Evolutionary conservation across 2,113 vertebrate genomes (phyloP).

Genomic region (Pollimyrus isidori): DNA sequence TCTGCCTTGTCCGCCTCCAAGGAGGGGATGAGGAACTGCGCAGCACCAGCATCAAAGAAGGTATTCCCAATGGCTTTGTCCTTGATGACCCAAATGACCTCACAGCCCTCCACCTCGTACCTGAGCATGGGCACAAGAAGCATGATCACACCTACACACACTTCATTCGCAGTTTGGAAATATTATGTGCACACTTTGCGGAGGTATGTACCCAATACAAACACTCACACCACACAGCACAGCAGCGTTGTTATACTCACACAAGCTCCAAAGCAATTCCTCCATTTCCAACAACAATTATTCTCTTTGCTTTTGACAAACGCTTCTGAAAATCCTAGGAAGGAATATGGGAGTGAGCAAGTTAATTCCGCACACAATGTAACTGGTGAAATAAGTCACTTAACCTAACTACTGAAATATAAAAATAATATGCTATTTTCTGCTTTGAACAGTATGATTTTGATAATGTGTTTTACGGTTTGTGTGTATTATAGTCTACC

Average conservation of each 20-base stretch:
- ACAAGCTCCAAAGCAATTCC: conserved; percentile 92
- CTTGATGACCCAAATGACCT: conserved; percentile 93
- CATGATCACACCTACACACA: not conserved
- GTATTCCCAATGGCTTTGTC: conserved; percentile 92
- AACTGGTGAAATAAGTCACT: conserved; percentile 8
- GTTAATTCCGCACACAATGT: not conserved
- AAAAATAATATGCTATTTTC: not conserved
- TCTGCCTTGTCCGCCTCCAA: conserved; percentile 60
- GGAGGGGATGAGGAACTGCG: conserved; percentile 82
- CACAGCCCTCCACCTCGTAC: conserved; percentile 83
- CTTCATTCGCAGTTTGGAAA: not conserved
- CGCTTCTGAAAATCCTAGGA: conserved; percentile 82
- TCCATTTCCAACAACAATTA: conserved; percentile 88
- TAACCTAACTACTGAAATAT: not conserved
- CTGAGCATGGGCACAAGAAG: conserved; percentile 33
- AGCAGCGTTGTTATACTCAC: conserved; percentile 62
- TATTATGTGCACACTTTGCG: not conserved
- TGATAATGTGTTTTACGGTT: not conserved
- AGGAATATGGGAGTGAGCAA: conserved; percentile 27
- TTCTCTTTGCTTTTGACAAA: conserved; percentile 71
- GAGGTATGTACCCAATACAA: not conserved
- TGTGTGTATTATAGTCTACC: not conserved
- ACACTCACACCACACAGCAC: not conserved
- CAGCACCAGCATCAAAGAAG: conserved; percentile 91
- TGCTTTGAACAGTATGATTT: not conserved